Evolutionary conservation across 2,888 invertebrate species (phyloP).

Genomic region (Spialia ferax): DNA sequence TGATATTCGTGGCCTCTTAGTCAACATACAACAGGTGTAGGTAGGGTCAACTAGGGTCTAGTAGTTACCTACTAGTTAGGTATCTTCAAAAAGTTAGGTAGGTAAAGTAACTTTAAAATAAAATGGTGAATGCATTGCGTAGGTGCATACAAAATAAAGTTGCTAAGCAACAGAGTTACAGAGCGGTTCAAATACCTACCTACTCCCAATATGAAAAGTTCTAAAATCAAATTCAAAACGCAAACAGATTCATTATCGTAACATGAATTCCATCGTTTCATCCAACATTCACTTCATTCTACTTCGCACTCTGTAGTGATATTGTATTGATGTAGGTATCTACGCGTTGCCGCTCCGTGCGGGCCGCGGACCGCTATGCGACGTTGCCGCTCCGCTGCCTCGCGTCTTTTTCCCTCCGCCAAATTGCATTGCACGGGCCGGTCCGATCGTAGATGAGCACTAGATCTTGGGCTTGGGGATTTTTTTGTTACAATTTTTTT

Average conservation of each 20-base stretch:
- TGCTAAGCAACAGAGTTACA: too few species aligned
- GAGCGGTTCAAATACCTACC: too few species aligned
- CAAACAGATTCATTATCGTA: slow-evolving; percentile 30
- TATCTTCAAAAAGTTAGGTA: too few species aligned
- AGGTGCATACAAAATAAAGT: too few species aligned
- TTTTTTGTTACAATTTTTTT: slow-evolving; percentile 19
- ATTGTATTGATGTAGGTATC: slow-evolving; percentile 30
- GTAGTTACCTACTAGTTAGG: too few species aligned
- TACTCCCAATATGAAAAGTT: too few species aligned
- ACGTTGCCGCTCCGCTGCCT: slow-evolving; percentile 48
- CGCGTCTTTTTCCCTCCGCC: slow-evolving; percentile 35
- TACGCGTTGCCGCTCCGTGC: slow-evolving; percentile 35
- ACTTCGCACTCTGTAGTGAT: slow-evolving; percentile 3
- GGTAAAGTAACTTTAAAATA: too few species aligned
- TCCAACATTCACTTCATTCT: slow-evolving; percentile 19
- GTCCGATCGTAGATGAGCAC: neutral
- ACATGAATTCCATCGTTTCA: neutral
- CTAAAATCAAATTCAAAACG: neutral
- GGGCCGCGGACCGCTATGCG: slow-evolving; percentile 61
- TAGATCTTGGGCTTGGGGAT: neutral
- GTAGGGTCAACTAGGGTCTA: too few species aligned
- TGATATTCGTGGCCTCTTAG: too few species aligned
- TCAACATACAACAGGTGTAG: too few species aligned
- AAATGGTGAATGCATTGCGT: too few species aligned
- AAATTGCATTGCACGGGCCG: slow-evolving; percentile 31